These are phyloP conservation scores for Halocynthia aurantium DNA, from an alignment of 23 tunicate genomes.

Conservation along the genomic window DNA sequence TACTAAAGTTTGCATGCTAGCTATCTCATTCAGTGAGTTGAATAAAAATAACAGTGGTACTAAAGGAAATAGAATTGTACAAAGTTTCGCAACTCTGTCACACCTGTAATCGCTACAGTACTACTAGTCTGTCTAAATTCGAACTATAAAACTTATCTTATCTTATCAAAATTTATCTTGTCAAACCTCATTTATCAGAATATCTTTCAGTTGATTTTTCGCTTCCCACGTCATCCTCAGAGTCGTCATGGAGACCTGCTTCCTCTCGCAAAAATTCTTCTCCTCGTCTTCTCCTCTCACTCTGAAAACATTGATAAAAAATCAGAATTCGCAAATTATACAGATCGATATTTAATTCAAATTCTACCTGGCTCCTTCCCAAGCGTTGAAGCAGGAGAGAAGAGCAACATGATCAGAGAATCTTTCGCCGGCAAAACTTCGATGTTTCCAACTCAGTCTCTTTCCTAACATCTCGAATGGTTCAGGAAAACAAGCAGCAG, in stretches of 20 bases:
- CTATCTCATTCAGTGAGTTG: too few relatives aligned
- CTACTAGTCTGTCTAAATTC: too few relatives aligned
- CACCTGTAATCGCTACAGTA: too few relatives aligned
- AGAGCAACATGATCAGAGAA: conserved; percentile 92
- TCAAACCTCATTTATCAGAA: conserved; percentile 77
- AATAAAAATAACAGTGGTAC: too few relatives aligned
- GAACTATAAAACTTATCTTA: too few relatives aligned
- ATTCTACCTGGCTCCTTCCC: conserved; percentile 79
- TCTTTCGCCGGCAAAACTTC: conserved; percentile 83
- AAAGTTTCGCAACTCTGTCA: too few relatives aligned
- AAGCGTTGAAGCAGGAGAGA: conserved; percentile 73
- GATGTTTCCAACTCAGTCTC: conserved; percentile 87
- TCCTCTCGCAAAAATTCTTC: conserved; percentile 60
- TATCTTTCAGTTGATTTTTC: conserved; percentile 73
- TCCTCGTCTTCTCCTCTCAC: conserved; percentile 81
- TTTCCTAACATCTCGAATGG: conserved; percentile 95
- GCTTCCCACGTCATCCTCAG: conserved; percentile 95
- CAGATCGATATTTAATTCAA: background rate
- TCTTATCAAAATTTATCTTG: too few relatives aligned
- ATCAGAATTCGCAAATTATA: background rate
- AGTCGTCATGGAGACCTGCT: conserved; percentile 62
- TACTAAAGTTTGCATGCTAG: too few relatives aligned
- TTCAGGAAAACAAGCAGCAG: conserved; percentile 88
- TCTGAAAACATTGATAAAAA: conserved; percentile 22
- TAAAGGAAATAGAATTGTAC: too few relatives aligned